Evolutionary conservation across 2,888 invertebrate species (phyloP), one percentile per base, ranked within the genome.

Genomic region (Ditula angustiorana): DNA sequence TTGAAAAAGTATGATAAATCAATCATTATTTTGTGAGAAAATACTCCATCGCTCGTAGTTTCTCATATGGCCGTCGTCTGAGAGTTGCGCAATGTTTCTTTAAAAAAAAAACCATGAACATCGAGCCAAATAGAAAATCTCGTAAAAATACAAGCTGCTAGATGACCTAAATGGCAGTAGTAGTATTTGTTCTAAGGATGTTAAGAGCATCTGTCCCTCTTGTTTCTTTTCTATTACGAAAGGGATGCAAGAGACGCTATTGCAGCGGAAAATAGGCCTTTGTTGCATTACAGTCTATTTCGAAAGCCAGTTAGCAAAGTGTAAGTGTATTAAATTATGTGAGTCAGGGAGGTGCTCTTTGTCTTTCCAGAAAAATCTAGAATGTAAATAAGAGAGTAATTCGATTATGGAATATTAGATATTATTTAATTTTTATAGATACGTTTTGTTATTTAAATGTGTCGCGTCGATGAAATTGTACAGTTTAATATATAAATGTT

Each of bases 391-490:
- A n/a, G 23, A 26, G 30, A 50, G 7, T 16, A 44, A 52, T 44
- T 44, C 11, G 19, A 23, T 28, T n/a, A 26, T 44, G 26, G 10
- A 33, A 26, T 55, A 46, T 41, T 41, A 41, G 46, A n/a, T 58
- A 61, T 33, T 57, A 52, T 50, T 26, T 53, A 33, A 52, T 26
- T 44, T 28, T 28, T 52, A 35, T 47, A 44, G 19, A 24, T 44
- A 44, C 33, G 10, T 58, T 64, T 64, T 46, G 58, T 58, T 58
- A 35, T 64, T 58, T 53, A 57, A 41, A 56, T 52, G 59, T 64
- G 53, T 58, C 52, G 16, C 35, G 21, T 37, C 52, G 23, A 53
- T 64, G 46, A 64, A 59, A 59, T 64, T 64, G 63, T 64, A 58
- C 52, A 58, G 52, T 46, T 47, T 33, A 47, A 21, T 47, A 59